Evolutionary conservation across 2,797 vertebrate genomes (phyloP), one percentile per base, ranked within the genome.

Genomic region (Trachurus trachurus): DNA sequence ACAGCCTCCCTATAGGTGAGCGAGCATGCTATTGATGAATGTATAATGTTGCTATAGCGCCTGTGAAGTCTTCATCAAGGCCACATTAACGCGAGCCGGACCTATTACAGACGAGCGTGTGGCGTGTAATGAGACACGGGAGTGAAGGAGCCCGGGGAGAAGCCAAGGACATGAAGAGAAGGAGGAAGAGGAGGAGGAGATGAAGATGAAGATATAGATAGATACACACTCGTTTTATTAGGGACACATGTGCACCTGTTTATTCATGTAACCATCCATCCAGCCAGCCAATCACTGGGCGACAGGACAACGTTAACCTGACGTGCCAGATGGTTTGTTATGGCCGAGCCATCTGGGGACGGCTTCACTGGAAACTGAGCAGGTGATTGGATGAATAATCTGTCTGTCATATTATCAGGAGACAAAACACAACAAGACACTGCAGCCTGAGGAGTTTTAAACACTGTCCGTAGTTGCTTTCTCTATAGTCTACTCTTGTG

Each of bases 41-140:
- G 40, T 3, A 49, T 71, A 69, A 59, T 42, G 1, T 62, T 1
- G 71, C 63, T 59, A 62, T 53, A 58, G 74, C 53, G 67, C 63
- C 73, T 42, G 37, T 73, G 47, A 73, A 4, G 44, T 76, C 74
- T 78, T 85, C 62, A 80, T 86, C 70, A 70, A 77, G 68, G 21
- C 54, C 37, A 50, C 76, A 54, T 80, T 85, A 81, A 61, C 0
- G 69, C 3, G 31, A 57, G 0, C 17, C 37, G 10, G 44, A 69
- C 71, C 54, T 60, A 61, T 71, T 78, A 84, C 6, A 10, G 69
- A 45, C 54, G 22, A 59, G 47, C 61, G 34, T 0, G 64, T 54
- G 65, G 40, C 37, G 13, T 45, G 49, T 81, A 67, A 83, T 78
- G 65, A 88, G 81, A 79, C 42, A 21, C 6, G 11, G 16, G 61